phyloP scores from a whole-genome alignment of 2,888 invertebrate species.

The Erebia ligea region DNA sequence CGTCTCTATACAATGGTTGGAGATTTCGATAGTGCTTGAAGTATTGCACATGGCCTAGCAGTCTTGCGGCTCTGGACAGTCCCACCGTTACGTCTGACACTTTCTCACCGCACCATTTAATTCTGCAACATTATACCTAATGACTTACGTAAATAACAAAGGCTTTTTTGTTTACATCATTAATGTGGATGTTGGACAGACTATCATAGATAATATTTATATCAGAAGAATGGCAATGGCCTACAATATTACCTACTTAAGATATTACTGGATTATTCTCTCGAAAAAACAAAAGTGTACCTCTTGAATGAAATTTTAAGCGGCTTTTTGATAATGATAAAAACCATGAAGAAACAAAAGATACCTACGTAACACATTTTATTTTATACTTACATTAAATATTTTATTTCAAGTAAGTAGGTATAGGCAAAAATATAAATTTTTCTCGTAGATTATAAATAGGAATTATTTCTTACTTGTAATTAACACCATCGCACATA shows the following conservation, averaged over 20 bases:
- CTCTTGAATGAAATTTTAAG: no score
- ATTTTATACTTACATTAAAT: no score
- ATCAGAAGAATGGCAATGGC: no score
- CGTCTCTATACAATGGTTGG: constrained; percentile 76
- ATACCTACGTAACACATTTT: no score
- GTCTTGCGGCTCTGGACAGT: constrained; percentile 68
- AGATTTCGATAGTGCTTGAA: constrained; percentile 84
- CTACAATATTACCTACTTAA: no score
- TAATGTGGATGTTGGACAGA: no score
- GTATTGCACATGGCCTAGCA: constrained; percentile 86
- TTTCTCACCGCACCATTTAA: constrained; percentile 76
- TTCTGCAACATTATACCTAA: constrained; percentile 50
- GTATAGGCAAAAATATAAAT: background rate
- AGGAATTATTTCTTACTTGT: constrained; percentile 73
- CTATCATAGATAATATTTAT: no score
- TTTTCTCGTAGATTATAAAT: background rate
- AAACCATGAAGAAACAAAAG: no score
- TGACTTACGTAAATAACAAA: background rate
- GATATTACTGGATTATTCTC: no score
- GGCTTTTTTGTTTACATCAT: background rate
- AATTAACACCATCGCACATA: constrained; percentile 86
- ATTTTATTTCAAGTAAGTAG: no score
- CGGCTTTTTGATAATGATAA: no score
- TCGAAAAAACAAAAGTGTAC: no score
- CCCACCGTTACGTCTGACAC: constrained; percentile 65